These are phyloP conservation scores for Plumapathes pennacea DNA, from an alignment of 92 coral and sea anemone genomes.

Conservation along the genomic window DNA sequence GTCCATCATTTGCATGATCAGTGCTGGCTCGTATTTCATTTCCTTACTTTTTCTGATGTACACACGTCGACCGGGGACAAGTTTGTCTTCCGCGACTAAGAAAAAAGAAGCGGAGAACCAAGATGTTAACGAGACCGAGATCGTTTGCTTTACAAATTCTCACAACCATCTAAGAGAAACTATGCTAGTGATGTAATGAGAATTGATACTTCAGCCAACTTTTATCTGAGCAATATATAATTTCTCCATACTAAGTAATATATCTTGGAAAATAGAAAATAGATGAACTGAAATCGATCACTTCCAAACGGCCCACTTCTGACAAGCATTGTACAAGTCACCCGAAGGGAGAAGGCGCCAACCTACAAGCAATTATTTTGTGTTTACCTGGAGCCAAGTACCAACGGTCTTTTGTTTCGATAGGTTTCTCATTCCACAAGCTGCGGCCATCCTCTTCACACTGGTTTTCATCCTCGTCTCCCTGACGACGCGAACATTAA, in stretches of 20 bases:
- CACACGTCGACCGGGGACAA: constrained; percentile 84
- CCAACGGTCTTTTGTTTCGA: constrained; percentile 71
- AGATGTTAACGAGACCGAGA: not conserved
- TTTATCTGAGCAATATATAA: too few species aligned
- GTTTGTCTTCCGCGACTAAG: constrained; percentile 74
- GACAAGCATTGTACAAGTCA: too few species aligned
- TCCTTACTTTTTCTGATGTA: constrained; percentile 65
- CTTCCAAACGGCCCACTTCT: too few species aligned
- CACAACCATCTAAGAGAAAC: too few species aligned
- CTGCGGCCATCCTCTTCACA: constrained; percentile 49
- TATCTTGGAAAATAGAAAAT: too few species aligned
- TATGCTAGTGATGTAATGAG: too few species aligned
- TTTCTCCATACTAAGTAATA: too few species aligned
- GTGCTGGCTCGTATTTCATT: constrained; percentile 64
- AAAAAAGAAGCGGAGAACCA: too few species aligned
- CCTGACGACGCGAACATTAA: constrained; percentile 10
- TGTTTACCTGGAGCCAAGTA: constrained; percentile 79
- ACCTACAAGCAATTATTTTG: too few species aligned
- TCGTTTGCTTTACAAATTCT: not conserved
- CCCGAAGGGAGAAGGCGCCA: too few species aligned
- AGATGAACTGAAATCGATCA: too few species aligned
- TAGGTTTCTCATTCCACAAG: constrained; percentile 71
- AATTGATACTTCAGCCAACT: too few species aligned
- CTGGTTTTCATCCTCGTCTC: constrained; percentile 22
- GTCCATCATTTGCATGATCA: constrained; percentile 42